Evolutionary conservation across 2,113 vertebrate genomes (phyloP).

Genomic region (Lamprologus ornatipinnis): DNA sequence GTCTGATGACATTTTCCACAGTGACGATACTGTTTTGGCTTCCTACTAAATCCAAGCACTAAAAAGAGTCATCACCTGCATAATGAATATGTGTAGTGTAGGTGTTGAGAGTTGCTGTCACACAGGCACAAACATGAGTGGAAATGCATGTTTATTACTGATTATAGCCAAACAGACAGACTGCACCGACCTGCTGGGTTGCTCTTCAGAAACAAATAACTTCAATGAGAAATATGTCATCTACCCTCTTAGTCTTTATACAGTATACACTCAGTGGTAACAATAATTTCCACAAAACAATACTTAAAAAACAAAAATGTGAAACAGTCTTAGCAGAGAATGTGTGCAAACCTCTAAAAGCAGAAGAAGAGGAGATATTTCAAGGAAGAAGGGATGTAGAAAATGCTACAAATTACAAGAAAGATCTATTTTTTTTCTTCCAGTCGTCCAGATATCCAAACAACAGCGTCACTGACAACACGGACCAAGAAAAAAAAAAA

Average conservation of each 20-base stretch:
- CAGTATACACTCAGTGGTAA: not conserved
- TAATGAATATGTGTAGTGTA: not conserved
- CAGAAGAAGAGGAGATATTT: not conserved
- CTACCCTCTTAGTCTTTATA: not conserved
- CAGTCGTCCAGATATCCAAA: not conserved
- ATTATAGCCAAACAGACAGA: conserved; percentile 4
- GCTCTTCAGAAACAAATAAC: not conserved
- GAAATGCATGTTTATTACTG: conserved; percentile 55
- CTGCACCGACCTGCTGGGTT: not conserved
- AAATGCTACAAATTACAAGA: not conserved
- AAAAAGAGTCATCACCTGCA: not conserved
- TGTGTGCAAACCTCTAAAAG: conserved; percentile 14
- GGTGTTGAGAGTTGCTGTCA: not conserved
- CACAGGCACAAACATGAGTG: not conserved
- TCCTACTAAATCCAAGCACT: not conserved
- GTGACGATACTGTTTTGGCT: not conserved
- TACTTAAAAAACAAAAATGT: not conserved
- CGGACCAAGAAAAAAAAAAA: not conserved
- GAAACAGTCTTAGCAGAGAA: conserved; percentile 32
- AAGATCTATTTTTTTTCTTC: not conserved
- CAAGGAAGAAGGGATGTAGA: not conserved
- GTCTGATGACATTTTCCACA: not conserved
- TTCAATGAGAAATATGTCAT: not conserved
- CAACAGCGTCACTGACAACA: not conserved
- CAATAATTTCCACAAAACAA: not conserved